Conservation (phyloP, 2,113 vertebrate species). For the Callipepla californica region DNA sequence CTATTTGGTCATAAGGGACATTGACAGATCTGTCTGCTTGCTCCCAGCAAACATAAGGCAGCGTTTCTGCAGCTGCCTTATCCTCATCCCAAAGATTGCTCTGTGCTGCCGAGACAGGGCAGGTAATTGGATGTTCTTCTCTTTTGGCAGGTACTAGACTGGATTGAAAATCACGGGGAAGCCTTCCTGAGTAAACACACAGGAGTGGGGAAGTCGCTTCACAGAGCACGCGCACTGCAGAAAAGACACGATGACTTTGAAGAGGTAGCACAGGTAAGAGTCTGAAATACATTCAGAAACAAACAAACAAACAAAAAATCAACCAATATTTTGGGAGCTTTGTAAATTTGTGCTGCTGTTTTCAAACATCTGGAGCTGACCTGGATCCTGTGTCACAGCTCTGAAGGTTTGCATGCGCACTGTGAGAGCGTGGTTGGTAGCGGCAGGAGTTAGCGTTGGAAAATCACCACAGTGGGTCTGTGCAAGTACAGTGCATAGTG, state of each 20-base stretch:
- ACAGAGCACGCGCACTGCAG: slow-evolving; percentile 93
- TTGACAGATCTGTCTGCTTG: not conserved
- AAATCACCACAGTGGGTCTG: not conserved
- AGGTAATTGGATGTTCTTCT: slow-evolving; percentile 62
- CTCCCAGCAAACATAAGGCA: not conserved
- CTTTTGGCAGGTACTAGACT: slow-evolving; percentile 90
- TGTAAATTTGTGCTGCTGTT: not conserved
- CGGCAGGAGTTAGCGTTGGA: not conserved
- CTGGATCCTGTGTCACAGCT: not conserved
- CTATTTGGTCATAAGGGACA: not conserved
- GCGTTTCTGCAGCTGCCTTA: not conserved
- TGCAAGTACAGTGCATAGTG: not conserved
- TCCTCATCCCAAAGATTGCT: not conserved
- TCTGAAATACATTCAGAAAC: not conserved
- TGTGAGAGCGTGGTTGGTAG: not conserved
- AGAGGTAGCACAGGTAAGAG: slow-evolving; percentile 94
- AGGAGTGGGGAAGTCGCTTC: slow-evolving; percentile 94
- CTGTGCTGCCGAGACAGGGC: not conserved
- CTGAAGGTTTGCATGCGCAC: not conserved
- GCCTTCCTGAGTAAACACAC: slow-evolving; percentile 97
- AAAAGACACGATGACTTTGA: slow-evolving; percentile 98
- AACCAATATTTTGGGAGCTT: not conserved
- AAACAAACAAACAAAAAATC: not conserved
- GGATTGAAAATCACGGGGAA: slow-evolving; percentile 98
- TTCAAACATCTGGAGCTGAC: not conserved